Percentiles rank a stretch among this genome's conserved stretches.
Conservation (phyloP, 2,113 vertebrate genomes). For the Phrynosoma platyrhinos region DNA sequence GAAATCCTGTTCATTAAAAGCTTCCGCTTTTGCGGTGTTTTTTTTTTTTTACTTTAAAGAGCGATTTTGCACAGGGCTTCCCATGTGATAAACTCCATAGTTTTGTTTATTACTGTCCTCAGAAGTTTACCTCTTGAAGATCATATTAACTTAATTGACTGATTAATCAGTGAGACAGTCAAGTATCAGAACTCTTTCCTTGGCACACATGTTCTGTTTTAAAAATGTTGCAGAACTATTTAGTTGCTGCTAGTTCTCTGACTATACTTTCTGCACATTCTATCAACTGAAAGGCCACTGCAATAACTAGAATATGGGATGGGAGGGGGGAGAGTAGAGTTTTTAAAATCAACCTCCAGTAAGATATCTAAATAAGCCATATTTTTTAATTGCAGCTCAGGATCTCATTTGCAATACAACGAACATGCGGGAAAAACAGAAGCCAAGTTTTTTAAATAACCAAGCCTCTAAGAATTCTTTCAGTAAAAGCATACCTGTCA, state of each 20-base stretch:
- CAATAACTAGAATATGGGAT: neutral
- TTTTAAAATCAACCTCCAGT: neutral
- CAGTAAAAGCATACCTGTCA: slow-evolving; percentile 4
- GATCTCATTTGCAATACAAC: neutral
- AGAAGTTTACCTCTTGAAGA: neutral
- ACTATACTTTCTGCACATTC: neutral
- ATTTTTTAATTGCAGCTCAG: neutral
- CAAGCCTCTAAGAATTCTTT: neutral
- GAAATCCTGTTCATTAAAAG: too few relatives aligned
- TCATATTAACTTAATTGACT: neutral
- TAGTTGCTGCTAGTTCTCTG: neutral
- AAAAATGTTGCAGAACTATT: neutral
- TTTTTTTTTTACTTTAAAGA: too few relatives aligned
- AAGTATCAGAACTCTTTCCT: neutral
- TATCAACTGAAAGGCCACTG: neutral
- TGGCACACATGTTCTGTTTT: neutral
- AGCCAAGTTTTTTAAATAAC: slow-evolving; percentile 9
- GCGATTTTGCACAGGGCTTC: too few relatives aligned
- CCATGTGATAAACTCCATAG: neutral
- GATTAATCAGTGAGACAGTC: neutral
- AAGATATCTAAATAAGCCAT: neutral
- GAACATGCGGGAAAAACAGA: neutral
- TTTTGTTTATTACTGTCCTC: neutral
- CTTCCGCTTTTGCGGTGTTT: too few relatives aligned
- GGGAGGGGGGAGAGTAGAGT: neutral